phyloP scores from a whole-genome alignment of 1,140 invertebrate genomes.

The Nebria ingens region DNA sequence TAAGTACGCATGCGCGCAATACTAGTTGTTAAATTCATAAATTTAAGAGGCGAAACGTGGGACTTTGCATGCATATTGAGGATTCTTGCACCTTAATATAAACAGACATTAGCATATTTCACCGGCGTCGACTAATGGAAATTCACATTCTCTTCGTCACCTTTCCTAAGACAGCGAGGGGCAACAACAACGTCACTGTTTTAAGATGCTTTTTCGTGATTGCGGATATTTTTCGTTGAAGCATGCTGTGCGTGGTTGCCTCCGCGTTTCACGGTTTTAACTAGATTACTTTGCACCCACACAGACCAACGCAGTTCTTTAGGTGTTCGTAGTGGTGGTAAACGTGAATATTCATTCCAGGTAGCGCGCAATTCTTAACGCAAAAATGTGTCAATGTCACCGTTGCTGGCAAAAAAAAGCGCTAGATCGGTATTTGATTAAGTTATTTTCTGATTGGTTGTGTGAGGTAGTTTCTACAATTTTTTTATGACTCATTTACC shows the following conservation, averaged over 20 bases:
- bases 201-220: not conserved
- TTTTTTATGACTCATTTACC: no score
- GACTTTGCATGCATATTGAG: constrained; percentile 21
- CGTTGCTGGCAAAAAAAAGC: no score
- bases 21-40: constrained; percentile 19
- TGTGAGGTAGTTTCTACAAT: no score
- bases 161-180: not conserved
- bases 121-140: not conserved
- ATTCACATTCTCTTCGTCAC: no score
- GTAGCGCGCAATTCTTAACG: not conserved
- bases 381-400: not conserved
- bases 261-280: not conserved
- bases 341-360: not conserved
- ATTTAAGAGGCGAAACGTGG: constrained; percentile 18
- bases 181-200: not conserved
- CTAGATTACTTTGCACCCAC: not conserved
- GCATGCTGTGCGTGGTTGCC: not conserved
- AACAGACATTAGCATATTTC: constrained; percentile 21
- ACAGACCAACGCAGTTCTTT: no score
- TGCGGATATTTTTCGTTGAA: not conserved
- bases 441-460: no score
- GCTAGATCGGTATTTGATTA: no score
- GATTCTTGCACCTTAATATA: constrained; percentile 23
- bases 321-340: no score
- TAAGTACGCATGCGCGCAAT: not conserved